Conservation (phyloP, 1,140 invertebrate species). For the Coenobita brevimanus region DNA sequence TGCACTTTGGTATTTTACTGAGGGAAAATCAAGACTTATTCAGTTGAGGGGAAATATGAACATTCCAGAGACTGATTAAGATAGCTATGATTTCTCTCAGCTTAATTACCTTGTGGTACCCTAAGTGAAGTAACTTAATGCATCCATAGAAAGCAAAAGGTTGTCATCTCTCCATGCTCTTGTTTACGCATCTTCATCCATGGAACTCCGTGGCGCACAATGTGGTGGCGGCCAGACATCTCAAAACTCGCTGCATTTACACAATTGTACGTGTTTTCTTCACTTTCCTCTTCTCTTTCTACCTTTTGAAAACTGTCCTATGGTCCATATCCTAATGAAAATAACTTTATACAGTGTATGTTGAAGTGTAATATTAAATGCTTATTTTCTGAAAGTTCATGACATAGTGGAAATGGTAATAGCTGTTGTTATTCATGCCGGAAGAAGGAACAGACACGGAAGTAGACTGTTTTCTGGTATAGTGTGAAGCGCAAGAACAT, state of each 20-base stretch:
- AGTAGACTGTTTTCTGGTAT: constrained; percentile 54
- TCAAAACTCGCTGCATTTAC: constrained; percentile 7
- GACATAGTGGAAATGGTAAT: constrained; percentile 47
- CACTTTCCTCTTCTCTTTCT: constrained; percentile 4
- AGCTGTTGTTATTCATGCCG: constrained; percentile 36
- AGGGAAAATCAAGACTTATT: neutral
- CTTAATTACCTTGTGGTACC: too few relatives aligned
- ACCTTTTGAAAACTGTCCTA: constrained; percentile 6
- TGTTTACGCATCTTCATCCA: too few relatives aligned
- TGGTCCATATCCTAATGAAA: constrained; percentile 29
- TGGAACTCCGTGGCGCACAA: too few relatives aligned
- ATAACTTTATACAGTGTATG: constrained; percentile 46
- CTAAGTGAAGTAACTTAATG: too few relatives aligned
- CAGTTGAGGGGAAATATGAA: too few relatives aligned
- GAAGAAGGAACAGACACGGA: constrained; percentile 31
- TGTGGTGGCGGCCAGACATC: neutral
- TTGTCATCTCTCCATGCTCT: too few relatives aligned
- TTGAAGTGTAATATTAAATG: constrained; percentile 48
- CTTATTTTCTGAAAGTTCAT: constrained; percentile 45
- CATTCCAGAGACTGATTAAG: too few relatives aligned
- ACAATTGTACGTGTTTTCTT: constrained; percentile 32
- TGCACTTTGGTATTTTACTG: neutral
- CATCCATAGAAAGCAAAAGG: too few relatives aligned
- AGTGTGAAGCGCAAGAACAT: constrained; percentile 2
- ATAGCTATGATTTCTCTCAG: too few relatives aligned